These are phyloP conservation scores for Myotis vivesi DNA, from an alignment of 2,797 vertebrate genomes.

Conservation along the genomic window DNA sequence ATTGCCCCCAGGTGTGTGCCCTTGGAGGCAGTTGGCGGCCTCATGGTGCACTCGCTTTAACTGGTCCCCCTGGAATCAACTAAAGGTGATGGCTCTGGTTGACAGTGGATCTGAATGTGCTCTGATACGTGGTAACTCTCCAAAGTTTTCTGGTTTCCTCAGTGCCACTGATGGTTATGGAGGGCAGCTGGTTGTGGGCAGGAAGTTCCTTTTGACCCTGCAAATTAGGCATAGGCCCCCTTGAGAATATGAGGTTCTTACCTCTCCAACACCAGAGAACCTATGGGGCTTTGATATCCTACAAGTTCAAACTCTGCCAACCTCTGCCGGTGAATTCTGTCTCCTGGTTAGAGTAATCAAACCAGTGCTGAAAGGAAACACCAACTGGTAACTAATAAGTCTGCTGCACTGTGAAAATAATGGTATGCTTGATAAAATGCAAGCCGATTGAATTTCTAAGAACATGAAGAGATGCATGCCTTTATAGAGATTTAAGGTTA, in stretches of 20 bases:
- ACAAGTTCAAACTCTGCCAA: neutral
- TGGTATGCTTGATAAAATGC: neutral
- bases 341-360: neutral
- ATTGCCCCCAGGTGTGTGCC: neutral
- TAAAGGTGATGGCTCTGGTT: neutral
- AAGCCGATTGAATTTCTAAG: neutral
- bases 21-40: neutral
- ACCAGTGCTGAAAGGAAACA: neutral
- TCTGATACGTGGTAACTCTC: neutral
- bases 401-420: neutral
- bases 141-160: neutral
- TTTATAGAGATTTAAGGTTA: neutral
- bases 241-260: neutral
- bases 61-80: neutral
- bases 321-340: neutral
- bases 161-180: neutral
- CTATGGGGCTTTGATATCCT: neutral
- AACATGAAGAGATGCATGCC: neutral
- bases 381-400: neutral
- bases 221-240: neutral
- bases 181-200: neutral
- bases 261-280: neutral
- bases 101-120: neutral
- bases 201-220: neutral
- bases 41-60: neutral